Evolutionary conservation across 2,113 vertebrate genomes (phyloP).

Genomic region (Pseudorectes ferrugineus): DNA sequence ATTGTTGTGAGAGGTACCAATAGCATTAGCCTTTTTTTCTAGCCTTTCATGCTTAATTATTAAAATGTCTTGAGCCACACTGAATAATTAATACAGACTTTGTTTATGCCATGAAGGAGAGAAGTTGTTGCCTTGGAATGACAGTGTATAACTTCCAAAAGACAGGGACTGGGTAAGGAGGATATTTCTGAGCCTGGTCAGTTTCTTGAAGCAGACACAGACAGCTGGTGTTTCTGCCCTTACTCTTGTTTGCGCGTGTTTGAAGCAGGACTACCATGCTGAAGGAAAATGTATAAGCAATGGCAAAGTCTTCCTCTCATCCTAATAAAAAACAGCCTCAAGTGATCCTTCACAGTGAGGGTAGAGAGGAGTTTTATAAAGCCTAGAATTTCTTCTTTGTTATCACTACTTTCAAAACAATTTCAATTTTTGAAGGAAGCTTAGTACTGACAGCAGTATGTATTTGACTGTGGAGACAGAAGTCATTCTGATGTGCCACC

Average conservation of each 20-base stretch:
- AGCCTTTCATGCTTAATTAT: slow-evolving; percentile 15
- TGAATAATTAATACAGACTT: slow-evolving; percentile 31
- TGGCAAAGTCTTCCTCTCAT: not conserved
- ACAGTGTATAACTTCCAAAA: not conserved
- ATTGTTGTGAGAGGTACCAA: not conserved
- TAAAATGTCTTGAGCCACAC: not conserved
- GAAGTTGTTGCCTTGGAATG: not conserved
- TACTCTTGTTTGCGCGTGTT: not conserved
- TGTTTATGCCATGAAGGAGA: not conserved
- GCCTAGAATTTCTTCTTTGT: not conserved
- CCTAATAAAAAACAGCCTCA: not conserved
- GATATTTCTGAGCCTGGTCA: not conserved
- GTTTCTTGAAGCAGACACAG: not conserved
- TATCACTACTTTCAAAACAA: not conserved
- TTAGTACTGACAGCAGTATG: not conserved
- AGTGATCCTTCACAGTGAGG: not conserved
- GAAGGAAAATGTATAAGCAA: not conserved
- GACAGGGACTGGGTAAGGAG: not conserved
- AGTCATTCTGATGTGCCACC: not conserved
- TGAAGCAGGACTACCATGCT: not conserved
- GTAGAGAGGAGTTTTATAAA: not conserved
- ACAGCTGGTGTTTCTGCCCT: not conserved
- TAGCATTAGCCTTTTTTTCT: not conserved
- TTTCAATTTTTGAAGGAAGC: not conserved
- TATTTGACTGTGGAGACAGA: not conserved